These are phyloP conservation scores for Orchesella cincta DNA, from an alignment of 1,140 invertebrate genomes.

Conservation along the genomic window DNA sequence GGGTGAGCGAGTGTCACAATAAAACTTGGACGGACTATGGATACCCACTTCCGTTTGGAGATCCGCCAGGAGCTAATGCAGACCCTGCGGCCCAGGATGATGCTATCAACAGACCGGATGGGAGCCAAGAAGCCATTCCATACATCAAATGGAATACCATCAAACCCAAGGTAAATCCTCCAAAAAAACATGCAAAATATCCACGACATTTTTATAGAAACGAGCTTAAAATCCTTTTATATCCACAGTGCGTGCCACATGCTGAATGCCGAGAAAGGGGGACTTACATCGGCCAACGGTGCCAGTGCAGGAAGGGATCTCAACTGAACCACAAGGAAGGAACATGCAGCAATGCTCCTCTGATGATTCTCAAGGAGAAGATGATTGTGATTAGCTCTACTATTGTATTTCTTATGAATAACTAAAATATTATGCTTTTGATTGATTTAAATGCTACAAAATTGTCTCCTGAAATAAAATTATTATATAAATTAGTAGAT, in stretches of 20 bases:
- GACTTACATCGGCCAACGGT: not conserved
- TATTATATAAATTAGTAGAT: not conserved
- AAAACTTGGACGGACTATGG: not conserved
- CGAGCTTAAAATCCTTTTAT: no score
- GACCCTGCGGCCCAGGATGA: not conserved
- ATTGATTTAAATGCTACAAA: no score
- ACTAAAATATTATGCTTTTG: no score
- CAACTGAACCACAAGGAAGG: not conserved
- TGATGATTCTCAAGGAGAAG: no score
- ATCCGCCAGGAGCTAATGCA: conserved; percentile 5
- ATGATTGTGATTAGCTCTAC: no score
- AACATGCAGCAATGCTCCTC: not conserved
- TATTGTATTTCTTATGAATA: no score
- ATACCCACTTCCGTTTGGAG: conserved; percentile 3
- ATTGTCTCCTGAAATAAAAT: not conserved
- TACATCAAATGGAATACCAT: conserved; percentile 5
- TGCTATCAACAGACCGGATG: not conserved
- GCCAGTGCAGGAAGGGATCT: not conserved
- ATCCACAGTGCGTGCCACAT: not conserved
- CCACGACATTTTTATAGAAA: no score
- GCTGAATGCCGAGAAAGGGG: not conserved
- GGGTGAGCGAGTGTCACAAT: not conserved
- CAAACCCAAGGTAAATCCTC: no score
- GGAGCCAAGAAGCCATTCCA: not conserved
- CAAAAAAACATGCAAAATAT: no score